These are phyloP conservation scores for Dolichotis patagonum DNA, from an alignment of 2,113 vertebrate genomes.

Conservation along the genomic window DNA sequence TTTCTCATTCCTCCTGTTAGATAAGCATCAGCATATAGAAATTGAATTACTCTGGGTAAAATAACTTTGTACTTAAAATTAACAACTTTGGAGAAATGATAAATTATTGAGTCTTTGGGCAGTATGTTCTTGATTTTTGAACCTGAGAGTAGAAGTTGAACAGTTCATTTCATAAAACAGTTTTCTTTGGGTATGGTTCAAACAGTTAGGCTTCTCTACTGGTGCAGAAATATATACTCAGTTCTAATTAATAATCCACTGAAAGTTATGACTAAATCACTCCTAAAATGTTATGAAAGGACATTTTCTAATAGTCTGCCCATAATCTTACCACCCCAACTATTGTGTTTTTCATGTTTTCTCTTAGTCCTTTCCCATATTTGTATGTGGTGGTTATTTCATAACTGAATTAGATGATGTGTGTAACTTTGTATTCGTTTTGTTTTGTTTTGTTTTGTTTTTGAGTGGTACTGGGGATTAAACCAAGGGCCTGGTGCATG, in stretches of 20 bases:
- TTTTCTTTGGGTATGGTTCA: constrained; percentile 57
- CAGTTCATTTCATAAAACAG: constrained; percentile 10
- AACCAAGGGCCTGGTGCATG: neutral
- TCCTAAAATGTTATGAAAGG: neutral
- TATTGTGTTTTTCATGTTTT: neutral
- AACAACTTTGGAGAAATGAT: constrained; percentile 10
- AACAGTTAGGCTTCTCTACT: neutral
- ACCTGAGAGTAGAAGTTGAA: constrained; percentile 17
- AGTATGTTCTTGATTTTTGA: constrained; percentile 37
- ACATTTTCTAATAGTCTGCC: constrained; percentile 36
- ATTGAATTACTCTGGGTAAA: neutral
- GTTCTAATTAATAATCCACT: constrained; percentile 38
- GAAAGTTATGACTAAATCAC: constrained; percentile 18
- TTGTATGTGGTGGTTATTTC: constrained; percentile 13
- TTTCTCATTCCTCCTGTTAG: constrained; percentile 30
- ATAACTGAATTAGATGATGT: neutral
- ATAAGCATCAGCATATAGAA: neutral
- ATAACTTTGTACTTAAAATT: neutral
- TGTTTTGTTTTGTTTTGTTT: neutral
- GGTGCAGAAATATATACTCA: neutral
- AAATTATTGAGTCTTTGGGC: constrained; percentile 43
- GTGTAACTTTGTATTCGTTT: neutral
- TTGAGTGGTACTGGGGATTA: neutral
- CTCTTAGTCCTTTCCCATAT: neutral
- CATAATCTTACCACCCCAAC: neutral